Conservation (phyloP, 1,140 invertebrate genomes). For the Drosophila persimilis region DNA sequence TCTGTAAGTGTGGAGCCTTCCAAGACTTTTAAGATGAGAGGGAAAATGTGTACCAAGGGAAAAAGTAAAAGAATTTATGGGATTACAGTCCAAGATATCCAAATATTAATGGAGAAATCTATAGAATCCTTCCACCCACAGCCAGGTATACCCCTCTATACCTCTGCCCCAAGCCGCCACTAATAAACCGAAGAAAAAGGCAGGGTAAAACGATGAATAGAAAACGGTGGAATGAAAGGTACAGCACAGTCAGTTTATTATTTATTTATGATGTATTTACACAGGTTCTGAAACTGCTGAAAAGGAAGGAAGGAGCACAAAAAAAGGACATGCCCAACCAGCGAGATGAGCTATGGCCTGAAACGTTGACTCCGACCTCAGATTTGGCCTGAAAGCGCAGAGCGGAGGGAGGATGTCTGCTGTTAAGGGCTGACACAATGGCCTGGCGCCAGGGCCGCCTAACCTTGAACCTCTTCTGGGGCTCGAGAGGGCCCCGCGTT, state of each 20-base stretch:
- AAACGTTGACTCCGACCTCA: slow-evolving; percentile 44
- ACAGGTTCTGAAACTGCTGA: slow-evolving; percentile 24
- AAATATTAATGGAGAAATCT: too few relatives aligned
- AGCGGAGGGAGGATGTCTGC: slow-evolving; percentile 9
- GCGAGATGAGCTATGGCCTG: slow-evolving; percentile 6
- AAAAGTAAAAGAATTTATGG: too few relatives aligned
- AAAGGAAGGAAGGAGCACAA: background rate
- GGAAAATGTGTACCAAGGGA: too few relatives aligned
- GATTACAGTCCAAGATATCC: too few relatives aligned
- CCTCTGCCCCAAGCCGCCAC: too few relatives aligned
- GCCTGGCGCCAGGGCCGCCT: slow-evolving; percentile 5
- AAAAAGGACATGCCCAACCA: slow-evolving; percentile 2
- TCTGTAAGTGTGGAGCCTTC: too few relatives aligned
- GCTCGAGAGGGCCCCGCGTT: slow-evolving; percentile 2
- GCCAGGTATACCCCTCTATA: too few relatives aligned
- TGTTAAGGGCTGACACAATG: slow-evolving; percentile 30
- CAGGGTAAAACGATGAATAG: background rate
- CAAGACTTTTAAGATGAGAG: too few relatives aligned
- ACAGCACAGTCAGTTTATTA: slow-evolving; percentile 25
- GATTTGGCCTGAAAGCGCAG: slow-evolving; percentile 33
- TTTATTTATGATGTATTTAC: slow-evolving; percentile 54
- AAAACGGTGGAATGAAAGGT: background rate
- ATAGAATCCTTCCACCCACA: too few relatives aligned
- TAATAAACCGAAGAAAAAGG: background rate
- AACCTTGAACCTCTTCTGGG: slow-evolving; percentile 33